Evolutionary conservation across 2,888 invertebrate genomes (phyloP).

Genomic region (Chouioia cunea): DNA sequence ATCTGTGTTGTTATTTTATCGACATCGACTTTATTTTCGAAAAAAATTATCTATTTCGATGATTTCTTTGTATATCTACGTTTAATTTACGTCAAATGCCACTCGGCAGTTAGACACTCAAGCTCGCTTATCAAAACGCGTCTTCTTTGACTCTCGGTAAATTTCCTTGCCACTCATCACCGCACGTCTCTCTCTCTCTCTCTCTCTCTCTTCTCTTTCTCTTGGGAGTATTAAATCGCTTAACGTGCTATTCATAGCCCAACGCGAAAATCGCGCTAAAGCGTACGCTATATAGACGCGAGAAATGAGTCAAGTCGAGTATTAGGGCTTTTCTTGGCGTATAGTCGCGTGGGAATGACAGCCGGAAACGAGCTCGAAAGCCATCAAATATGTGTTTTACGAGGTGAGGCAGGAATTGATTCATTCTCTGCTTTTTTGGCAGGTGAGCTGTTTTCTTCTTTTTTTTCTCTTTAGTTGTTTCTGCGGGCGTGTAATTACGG

Average conservation of each 20-base stretch:
- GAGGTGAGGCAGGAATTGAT: constrained; percentile 39
- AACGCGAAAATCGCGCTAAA: neutral
- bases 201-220: too few species aligned
- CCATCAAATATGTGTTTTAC: constrained; percentile 28
- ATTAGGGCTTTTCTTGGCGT: neutral
- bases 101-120: too few species aligned
- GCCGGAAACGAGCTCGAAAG: constrained; percentile 37
- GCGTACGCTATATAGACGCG: neutral
- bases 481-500: neutral
- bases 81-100: too few species aligned
- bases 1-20: too few species aligned
- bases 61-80: too few species aligned
- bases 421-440: constrained; percentile 9
- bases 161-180: too few species aligned
- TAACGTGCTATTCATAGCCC: too few species aligned
- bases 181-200: too few species aligned
- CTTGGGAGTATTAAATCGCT: too few species aligned
- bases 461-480: neutral
- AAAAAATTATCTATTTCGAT: too few species aligned
- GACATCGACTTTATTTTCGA: too few species aligned
- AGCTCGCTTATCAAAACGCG: neutral
- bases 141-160: too few species aligned
- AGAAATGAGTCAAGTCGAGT: constrained; percentile 1
- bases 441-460: neutral
- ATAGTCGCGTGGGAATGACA: constrained; percentile 38